A percentile compares a stretch with the other conserved stretches of the same genome.
phyloP scores from a whole-genome alignment of 2,113 vertebrate genomes.

The Microtus oregoni region DNA sequence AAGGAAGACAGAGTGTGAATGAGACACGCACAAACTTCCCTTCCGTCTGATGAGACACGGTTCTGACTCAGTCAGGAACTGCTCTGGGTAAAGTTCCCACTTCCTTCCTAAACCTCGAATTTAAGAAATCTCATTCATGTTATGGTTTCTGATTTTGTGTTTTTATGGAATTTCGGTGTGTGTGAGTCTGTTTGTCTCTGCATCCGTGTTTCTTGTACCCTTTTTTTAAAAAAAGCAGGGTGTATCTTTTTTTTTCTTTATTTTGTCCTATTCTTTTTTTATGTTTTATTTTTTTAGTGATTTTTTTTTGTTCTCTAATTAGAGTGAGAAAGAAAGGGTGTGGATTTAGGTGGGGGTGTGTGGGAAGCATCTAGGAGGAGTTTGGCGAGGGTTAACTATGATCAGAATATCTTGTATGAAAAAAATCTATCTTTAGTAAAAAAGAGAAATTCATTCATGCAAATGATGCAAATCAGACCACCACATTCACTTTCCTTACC shows the following conservation, averaged over 20 bases:
- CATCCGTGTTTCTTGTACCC: not conserved
- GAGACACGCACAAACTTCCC: slow-evolving; percentile 9
- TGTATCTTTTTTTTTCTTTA: not conserved
- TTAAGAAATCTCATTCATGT: slow-evolving; percentile 33
- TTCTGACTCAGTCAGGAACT: slow-evolving; percentile 36
- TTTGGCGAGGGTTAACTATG: not conserved
- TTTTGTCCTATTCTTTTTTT: not conserved
- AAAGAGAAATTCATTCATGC: not conserved
- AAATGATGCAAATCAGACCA: not conserved
- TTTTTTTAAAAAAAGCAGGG: no score
- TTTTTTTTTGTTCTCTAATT: not conserved
- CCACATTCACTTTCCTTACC: not conserved
- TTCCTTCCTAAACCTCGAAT: slow-evolving; percentile 27
- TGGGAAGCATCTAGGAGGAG: not conserved
- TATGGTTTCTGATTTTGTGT: not conserved
- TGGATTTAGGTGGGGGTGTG: not conserved
- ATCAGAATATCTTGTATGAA: not conserved
- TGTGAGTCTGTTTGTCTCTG: not conserved
- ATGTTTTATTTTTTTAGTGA: not conserved
- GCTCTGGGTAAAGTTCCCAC: not conserved
- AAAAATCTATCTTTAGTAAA: not conserved
- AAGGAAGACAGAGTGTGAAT: slow-evolving; percentile 41
- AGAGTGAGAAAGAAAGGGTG: no score
- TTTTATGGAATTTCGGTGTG: not conserved
- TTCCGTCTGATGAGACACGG: not conserved